These are phyloP conservation scores for Synanthedon tipuliformis DNA, from an alignment of 2,888 invertebrate species.

Conservation along the genomic window DNA sequence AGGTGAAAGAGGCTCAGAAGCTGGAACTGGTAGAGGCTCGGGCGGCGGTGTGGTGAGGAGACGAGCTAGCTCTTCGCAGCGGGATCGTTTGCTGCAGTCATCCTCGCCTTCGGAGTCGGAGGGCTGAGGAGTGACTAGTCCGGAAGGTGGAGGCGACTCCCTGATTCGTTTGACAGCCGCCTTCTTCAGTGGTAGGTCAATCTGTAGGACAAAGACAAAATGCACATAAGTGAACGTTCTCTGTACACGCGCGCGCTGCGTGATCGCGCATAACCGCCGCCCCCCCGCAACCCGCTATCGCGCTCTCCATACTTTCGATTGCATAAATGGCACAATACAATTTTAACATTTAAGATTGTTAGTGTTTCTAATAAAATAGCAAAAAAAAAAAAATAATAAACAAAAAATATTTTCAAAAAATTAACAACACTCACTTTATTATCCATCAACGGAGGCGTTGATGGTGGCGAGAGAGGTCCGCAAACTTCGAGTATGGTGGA, in stretches of 20 bases:
- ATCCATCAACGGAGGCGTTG: conserved; percentile 77
- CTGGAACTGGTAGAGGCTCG: conserved; percentile 66
- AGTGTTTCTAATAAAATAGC: conserved; percentile 6
- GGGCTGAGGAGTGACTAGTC: conserved; percentile 82
- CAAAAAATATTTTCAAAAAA: conserved; percentile 1
- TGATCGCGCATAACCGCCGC: conserved; percentile 28
- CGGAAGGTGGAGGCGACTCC: conserved; percentile 39
- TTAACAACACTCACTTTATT: conserved; percentile 58
- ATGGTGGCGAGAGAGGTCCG: conserved; percentile 76
- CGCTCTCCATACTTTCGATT: conserved; percentile 48
- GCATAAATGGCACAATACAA: conserved; percentile 29
- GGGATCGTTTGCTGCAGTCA: conserved; percentile 51
- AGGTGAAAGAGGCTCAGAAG: conserved; percentile 40
- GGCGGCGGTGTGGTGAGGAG: conserved; percentile 71
- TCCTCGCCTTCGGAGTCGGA: conserved; percentile 86
- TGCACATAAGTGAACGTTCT: conserved; percentile 48
- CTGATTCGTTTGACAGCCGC: conserved; percentile 45
- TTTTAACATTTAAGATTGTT: conserved; percentile 5
- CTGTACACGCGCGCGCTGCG: conserved; percentile 52
- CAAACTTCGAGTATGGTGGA: conserved; percentile 59
- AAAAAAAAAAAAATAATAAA: not conserved
- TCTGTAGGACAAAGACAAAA: conserved; percentile 56
- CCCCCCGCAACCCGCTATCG: conserved; percentile 11
- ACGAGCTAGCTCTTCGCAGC: conserved; percentile 66
- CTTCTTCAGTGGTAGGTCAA: conserved; percentile 55